Evolutionary conservation across 2,888 invertebrate species (phyloP), one percentile per base, ranked within the genome.

Genomic region (Agrilus biguttatus): DNA sequence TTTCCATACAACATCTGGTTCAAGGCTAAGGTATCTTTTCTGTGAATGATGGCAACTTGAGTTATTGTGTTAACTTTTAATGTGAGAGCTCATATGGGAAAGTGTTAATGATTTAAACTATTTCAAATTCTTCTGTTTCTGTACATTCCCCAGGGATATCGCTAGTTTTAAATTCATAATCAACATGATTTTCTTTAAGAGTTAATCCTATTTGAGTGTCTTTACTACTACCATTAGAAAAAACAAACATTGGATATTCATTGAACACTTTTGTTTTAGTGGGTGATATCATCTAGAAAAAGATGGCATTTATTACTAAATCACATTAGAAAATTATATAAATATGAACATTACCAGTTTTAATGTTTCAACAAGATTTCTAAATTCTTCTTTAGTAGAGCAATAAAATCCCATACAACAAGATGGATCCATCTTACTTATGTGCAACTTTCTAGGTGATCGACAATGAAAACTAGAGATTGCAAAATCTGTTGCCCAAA

Each of bases 371-470:
- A 83, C 68, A 63, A 85, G 84, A 51, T 75, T 78, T 53, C 83
- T 77, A 63, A 90, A 86, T 53, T 89, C 84, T 47, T 74, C 71
- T 65, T 77, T 77, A 44, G 80, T 80, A 44, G 76, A 73, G 56
- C 88, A 80, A 66, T 90, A 91, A 65, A 92, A 92, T 13, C 90
- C 91, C 47, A 91, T 79, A 55, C 90, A 88, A 64, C 90, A 91
- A 50, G 89, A 89, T 10, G 91, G 91, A 67, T 92, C 92, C 83
- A 92, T 86, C 70, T 87, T 87, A 44, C 71, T 77, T 14, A 88
- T 73, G 48, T 84, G 76, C 68, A 91, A 77, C 66, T 91, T 91
- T 45, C 89, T 71, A 23, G 91, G 90, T 19, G 85, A 84, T 49
- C 80, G 74, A 61, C 90, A 91, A 61, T 92, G 91, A 69, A 85